Base-by-base conservation (phyloP, 2,113 vertebrate genomes). In the Pseudopodoces humilis region DNA sequence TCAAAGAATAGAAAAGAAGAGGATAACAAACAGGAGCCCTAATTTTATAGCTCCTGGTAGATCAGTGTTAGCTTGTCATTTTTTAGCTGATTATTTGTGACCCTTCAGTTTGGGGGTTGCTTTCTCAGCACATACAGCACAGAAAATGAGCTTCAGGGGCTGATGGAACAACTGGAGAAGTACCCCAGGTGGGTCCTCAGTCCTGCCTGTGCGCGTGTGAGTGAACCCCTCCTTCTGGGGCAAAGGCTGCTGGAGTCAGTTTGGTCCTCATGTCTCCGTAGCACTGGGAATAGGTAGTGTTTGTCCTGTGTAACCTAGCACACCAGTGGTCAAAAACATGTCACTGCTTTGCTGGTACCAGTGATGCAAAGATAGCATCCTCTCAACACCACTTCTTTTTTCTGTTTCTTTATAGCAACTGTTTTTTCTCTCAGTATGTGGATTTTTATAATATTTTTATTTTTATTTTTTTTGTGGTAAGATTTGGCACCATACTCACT, bases 1-100 rank as follows among this genome's bases (percentile, higher is more conserved):
- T 94, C 94, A 93, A 95, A 97, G 94, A 80, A 67, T 9, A 86
- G 64, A 19, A 44, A 60, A 68, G 39, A 37, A 33, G 31, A 53
- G 55, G 41, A 70, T 77, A 91, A 77, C 47, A 74, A 96, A 59
- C 35, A 95, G 27, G 35, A 85, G 11, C 27, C 24, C 23, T 74
- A 35, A 55, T 91, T 95, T 92, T 50, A 83, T 76, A 85, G 37
- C 63, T 87, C 30, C 41, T 56, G 47, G 41, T n/a, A 70, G 46
- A 76, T 37, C 74, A 43, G 41, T 46, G 50, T 35, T 39, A 35
- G 31, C 30, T 53, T 81, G 30, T 68, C 22, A 23, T 55, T 64
- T 82, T 89, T 72, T 11, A 87, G 31, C 30, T 58, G 52, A 79
- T 84, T 68, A 75, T 82, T 94, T 84, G 35, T 6, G 2, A 74